Percentiles rank a stretch among this genome's conserved stretches.
phyloP scores from a whole-genome alignment of 2,888 invertebrate genomes.

The Ephialtes manifestator region DNA sequence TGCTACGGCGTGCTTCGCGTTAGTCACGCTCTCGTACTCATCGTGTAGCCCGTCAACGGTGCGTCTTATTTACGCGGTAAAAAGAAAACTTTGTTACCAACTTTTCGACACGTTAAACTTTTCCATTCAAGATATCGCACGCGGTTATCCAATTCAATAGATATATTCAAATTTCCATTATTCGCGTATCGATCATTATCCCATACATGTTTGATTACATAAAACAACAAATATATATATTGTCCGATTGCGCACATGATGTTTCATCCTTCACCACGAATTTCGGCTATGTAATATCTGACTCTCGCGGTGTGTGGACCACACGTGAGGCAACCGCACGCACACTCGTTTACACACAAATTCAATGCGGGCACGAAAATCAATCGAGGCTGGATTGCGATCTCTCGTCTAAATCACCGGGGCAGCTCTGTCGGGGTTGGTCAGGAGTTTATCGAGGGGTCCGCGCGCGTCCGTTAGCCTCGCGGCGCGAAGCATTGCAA shows the following conservation, averaged over 20 bases:
- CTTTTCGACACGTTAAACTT: slow-evolving; percentile 6
- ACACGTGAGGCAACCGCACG: slow-evolving; percentile 6
- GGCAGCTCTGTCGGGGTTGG: slow-evolving; percentile 74
- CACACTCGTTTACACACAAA: slow-evolving; percentile 36
- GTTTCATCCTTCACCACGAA: slow-evolving; percentile 8
- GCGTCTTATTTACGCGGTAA: slow-evolving; percentile 47
- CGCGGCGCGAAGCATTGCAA: slow-evolving; percentile 25
- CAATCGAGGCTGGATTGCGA: slow-evolving; percentile 77
- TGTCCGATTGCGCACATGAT: slow-evolving; percentile 8
- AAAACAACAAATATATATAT: slow-evolving; percentile 1
- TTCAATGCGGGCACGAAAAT: slow-evolving; percentile 76
- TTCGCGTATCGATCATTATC: slow-evolving; percentile 30
- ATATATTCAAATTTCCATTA: slow-evolving; percentile 5
- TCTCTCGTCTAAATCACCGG: slow-evolving; percentile 78
- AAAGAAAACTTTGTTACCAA: slow-evolving; percentile 29
- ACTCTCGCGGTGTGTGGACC: background rate
- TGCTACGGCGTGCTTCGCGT: slow-evolving; percentile 65
- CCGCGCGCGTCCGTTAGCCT: slow-evolving; percentile 49
- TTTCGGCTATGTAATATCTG: slow-evolving; percentile 13
- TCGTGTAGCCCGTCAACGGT: slow-evolving; percentile 45
- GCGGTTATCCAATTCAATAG: background rate
- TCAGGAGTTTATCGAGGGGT: slow-evolving; percentile 72
- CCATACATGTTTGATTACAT: slow-evolving; percentile 22
- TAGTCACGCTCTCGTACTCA: slow-evolving; percentile 68
- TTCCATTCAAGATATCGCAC: background rate